phyloP scores from a whole-genome alignment of 1,140 invertebrate genomes.

The Triops cancriformis region DNA sequence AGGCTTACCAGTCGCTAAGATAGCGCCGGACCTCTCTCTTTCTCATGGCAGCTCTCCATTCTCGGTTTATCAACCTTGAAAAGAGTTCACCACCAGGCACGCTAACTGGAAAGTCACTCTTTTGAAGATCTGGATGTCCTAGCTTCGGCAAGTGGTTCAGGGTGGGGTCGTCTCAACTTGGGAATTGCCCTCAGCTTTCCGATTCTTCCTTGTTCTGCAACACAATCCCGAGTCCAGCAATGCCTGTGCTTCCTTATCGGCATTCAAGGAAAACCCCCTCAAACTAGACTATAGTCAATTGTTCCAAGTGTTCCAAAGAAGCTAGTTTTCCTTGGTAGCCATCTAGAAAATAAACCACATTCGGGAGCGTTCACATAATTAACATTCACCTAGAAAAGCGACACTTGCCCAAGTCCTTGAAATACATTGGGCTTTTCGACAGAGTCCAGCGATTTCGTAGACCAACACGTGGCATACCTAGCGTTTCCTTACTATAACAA shows the following conservation, averaged over 20 bases:
- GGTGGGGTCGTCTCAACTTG: not conserved
- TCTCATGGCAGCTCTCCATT: not conserved
- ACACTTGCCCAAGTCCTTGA: not conserved
- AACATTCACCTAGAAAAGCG: not conserved
- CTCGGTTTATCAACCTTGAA: conserved; percentile 3
- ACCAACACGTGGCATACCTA: not conserved
- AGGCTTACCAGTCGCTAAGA: not conserved
- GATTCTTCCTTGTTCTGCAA: not conserved
- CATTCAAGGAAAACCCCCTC: not conserved
- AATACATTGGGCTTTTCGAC: not conserved
- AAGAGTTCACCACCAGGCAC: not conserved
- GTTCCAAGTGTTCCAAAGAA: not conserved
- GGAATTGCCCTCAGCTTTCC: not conserved
- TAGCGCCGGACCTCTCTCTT: not conserved
- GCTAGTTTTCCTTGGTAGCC: not conserved
- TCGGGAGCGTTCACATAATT: not conserved
- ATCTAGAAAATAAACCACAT: not conserved
- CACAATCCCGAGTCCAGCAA: not conserved
- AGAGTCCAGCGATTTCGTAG: not conserved
- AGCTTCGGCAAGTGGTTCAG: not conserved
- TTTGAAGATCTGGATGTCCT: not conserved
- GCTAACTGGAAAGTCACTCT: not conserved
- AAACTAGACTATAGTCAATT: not conserved
- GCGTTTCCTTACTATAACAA: not conserved
- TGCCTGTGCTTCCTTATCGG: not conserved